Conservation (phyloP, 1,140 invertebrate genomes). For the Lasioglossum baleicum region DNA sequence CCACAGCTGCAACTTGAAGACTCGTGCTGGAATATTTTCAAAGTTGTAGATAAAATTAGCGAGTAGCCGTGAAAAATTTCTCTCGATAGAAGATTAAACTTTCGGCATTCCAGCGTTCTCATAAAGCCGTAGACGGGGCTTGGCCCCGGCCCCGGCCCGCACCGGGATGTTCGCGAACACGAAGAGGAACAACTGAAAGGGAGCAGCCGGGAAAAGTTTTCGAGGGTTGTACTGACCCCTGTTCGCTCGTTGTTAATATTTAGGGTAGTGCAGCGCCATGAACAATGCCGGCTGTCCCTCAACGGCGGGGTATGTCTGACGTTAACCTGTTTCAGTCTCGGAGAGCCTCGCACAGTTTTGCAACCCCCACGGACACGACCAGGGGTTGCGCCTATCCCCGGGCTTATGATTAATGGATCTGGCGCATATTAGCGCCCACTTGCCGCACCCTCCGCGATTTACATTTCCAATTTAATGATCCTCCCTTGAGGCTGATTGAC, state of each 20-base stretch:
- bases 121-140: slow-evolving; percentile 19
- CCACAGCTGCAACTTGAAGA: too few species aligned
- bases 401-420: slow-evolving; percentile 77
- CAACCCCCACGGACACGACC: slow-evolving; percentile 15
- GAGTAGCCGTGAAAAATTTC: too few species aligned
- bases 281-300: slow-evolving; percentile 70
- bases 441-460: slow-evolving; percentile 68
- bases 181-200: slow-evolving; percentile 24
- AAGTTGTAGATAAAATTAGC: too few species aligned
- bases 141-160: background rate
- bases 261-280: slow-evolving; percentile 73
- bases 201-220: slow-evolving; percentile 53
- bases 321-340: slow-evolving; percentile 74
- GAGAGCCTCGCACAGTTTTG: slow-evolving; percentile 31
- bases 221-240: slow-evolving; percentile 73
- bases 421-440: slow-evolving; percentile 75
- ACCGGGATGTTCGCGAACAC: slow-evolving; percentile 30
- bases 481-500: slow-evolving; percentile 72
- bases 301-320: slow-evolving; percentile 60
- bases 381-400: slow-evolving; percentile 50
- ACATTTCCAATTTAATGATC: slow-evolving; percentile 77
- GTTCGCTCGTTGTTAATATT: slow-evolving; percentile 78
- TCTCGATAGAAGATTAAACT: too few species aligned
- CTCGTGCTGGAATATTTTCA: too few species aligned
- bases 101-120: slow-evolving; percentile 38